Base-by-base conservation (phyloP, 2,797 vertebrate species). In the Schizopygopsis pylzovi region DNA sequence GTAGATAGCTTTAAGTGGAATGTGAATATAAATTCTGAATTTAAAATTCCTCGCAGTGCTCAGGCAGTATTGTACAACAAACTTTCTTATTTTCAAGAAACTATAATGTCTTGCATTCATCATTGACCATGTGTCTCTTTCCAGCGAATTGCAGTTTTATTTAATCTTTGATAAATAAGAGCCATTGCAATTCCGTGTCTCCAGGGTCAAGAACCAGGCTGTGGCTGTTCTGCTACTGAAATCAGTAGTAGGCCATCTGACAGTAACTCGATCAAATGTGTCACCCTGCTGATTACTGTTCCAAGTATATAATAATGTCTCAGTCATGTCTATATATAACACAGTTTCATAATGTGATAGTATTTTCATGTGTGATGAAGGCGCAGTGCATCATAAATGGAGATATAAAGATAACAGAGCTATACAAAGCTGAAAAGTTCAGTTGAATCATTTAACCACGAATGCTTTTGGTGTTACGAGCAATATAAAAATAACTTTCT, bases 131-230 rank as follows among this genome's bases (percentile, higher is more conserved):
- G 28, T 28, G 28, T 81, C 25, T 43, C 16, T 25, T 9, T 11
- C 75, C n/a, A 33, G 11, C 33, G 61, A 67, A 80, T 15, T 47
- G n/a, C 61, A 80, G 39, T 43, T 54, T 56, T 81, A 16, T 33
- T 3, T 16, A 7, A 83, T 20, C 12, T 82, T 22, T 49, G 7
- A n/a, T 49, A 63, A 49, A n/a, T 49, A 47, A 49, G 56, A 75
- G 18, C 52, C 41, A 73, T 47, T 37, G 18, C 12, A 37, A n/a
- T 10, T 63, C 71, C 2, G 12, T 63, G 41, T 83, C 11, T 71
- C 33, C 8, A 52, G 79, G 43, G 61, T 52, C 20, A 81, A 52
- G 45, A 68, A 52, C 22, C 33, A 67, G 6, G 22, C 11, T 49
- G 1, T 81, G 7, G 28, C 11, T 52, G 72, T 43, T 43, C 56